Evolutionary conservation across 2,888 invertebrate genomes (phyloP).

Genomic region (Carabus problematicus): DNA sequence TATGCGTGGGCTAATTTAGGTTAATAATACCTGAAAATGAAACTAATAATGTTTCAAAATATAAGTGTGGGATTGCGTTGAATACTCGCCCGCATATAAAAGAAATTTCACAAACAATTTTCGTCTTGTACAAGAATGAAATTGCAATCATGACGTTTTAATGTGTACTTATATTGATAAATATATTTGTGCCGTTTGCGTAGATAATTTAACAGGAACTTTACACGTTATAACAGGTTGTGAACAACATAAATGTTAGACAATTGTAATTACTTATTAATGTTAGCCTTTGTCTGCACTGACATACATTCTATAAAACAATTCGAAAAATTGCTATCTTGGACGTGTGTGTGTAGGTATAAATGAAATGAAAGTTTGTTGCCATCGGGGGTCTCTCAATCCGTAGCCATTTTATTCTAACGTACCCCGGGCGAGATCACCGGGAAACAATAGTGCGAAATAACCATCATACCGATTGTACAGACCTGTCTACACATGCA

Average conservation of each 20-base stretch:
- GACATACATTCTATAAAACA: conserved; percentile 13
- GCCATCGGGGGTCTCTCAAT: conserved; percentile 30
- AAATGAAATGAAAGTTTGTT: conserved; percentile 40
- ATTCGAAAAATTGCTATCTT: conserved; percentile 11
- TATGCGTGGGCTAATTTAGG: no score
- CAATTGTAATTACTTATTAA: conserved; percentile 19
- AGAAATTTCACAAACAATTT: no score
- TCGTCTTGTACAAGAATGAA: no score
- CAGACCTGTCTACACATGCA: conserved; percentile 20
- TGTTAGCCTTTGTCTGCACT: conserved; percentile 13
- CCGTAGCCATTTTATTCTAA: conserved; percentile 22
- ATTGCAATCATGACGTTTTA: no score
- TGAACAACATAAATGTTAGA: conserved; percentile 10
- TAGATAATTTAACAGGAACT: no score
- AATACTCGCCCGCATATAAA: no score
- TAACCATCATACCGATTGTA: conserved; percentile 15
- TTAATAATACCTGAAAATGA: no score
- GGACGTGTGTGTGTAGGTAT: conserved; percentile 20
- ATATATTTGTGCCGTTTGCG: no score
- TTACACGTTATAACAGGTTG: neutral
- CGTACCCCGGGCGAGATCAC: conserved; percentile 19
- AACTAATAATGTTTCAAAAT: no score
- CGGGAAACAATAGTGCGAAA: conserved; percentile 23
- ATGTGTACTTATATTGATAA: no score
- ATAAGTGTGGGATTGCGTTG: no score